A percentile compares a stretch with the other conserved stretches of the same genome.
These are phyloP conservation scores for Microctonus brassicae DNA, from an alignment of 2,888 invertebrate genomes.

Conservation along the genomic window DNA sequence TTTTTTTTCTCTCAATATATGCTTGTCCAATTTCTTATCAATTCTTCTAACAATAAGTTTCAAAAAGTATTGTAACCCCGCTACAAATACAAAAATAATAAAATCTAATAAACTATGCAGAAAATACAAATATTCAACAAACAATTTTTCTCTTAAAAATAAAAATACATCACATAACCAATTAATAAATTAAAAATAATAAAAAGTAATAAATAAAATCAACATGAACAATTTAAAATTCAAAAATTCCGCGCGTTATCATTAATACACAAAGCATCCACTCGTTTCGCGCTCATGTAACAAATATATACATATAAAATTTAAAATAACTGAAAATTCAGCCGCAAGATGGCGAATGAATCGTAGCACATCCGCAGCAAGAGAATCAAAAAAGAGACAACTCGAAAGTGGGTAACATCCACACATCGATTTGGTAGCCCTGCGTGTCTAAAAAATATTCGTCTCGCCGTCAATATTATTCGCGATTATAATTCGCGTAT, in stretches of 20 bases:
- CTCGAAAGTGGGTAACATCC: slow-evolving; percentile 63
- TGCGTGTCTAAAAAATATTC: slow-evolving; percentile 22
- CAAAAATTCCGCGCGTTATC: too few species aligned
- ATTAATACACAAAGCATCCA: too few species aligned
- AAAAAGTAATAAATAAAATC: too few species aligned
- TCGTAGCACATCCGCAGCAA: slow-evolving; percentile 57
- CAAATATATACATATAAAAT: not conserved
- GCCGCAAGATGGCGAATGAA: slow-evolving; percentile 51
- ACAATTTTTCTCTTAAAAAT: not conserved
- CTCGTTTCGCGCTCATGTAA: too few species aligned
- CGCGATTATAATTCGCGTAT: not conserved
- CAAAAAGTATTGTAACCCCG: slow-evolving; percentile 3
- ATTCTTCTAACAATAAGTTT: slow-evolving; percentile 9
- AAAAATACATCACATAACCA: too few species aligned
- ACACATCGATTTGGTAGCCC: slow-evolving; percentile 64
- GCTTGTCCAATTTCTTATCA: not conserved
- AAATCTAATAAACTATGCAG: not conserved
- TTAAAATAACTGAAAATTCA: not conserved
- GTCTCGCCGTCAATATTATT: slow-evolving; percentile 10
- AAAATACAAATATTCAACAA: not conserved
- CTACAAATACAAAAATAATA: not conserved
- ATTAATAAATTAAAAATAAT: too few species aligned
- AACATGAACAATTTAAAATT: too few species aligned
- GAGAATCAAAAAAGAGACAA: slow-evolving; percentile 64
- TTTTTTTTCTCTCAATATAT: too few species aligned